A percentile compares a stretch with the other conserved stretches of the same genome.
Conservation (phyloP, 2,888 invertebrate species). For the Isoperla grammatica region DNA sequence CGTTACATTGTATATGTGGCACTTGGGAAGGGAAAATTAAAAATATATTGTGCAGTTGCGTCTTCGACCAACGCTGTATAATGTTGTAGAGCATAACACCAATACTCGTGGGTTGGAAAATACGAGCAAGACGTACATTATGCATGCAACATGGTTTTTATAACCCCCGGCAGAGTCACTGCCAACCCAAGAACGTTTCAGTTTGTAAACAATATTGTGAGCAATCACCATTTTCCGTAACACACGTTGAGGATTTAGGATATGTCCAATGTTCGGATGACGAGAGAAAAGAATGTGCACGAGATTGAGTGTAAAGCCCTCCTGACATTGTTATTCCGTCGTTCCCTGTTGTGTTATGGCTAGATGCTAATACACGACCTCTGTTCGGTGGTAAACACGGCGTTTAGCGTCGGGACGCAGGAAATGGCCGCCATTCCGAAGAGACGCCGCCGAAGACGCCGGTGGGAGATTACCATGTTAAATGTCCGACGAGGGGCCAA, state of each 20-base stretch:
- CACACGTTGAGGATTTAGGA: neutral
- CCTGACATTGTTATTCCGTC: slow-evolving; percentile 6
- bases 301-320: slow-evolving; percentile 5
- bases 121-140: no score
- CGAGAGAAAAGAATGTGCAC: neutral
- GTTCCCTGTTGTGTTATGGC: slow-evolving; percentile 3
- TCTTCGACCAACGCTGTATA: no score
- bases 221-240: neutral
- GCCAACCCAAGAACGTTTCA: no score
- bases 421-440: slow-evolving; percentile 27
- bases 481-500: slow-evolving; percentile 33
- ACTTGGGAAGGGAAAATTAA: no score
- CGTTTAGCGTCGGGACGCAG: slow-evolving; percentile 30
- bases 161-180: no score
- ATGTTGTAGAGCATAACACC: no score
- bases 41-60: no score
- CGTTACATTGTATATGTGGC: no score
- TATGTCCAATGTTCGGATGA: neutral
- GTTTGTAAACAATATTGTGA: neutral
- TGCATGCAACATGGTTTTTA: no score
- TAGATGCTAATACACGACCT: slow-evolving; percentile 6
- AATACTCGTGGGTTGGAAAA: no score
- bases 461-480: slow-evolving; percentile 36
- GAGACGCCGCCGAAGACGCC: neutral
- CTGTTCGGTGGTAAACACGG: neutral